These are phyloP conservation scores for Mareca penelope DNA, from an alignment of 2,797 vertebrate species.

Conservation along the genomic window DNA sequence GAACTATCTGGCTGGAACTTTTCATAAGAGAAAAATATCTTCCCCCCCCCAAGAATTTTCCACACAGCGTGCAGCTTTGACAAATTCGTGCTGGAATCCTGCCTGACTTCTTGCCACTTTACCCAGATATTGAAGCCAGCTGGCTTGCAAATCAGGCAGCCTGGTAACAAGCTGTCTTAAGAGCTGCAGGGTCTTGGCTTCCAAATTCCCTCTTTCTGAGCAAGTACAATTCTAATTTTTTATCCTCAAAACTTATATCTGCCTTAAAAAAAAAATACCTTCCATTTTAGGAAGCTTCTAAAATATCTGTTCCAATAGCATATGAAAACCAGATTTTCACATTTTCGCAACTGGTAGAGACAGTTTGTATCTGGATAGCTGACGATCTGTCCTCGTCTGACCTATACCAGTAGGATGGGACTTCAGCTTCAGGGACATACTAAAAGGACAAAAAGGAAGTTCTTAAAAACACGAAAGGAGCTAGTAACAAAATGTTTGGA, in stretches of 20 bases:
- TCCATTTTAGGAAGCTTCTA: conserved; percentile 30
- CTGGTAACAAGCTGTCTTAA: conserved; percentile 6
- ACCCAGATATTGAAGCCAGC: conserved; percentile 35
- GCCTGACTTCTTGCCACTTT: conserved; percentile 21
- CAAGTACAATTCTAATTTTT: not conserved
- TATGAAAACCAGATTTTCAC: conserved; percentile 38
- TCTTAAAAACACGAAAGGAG: not conserved
- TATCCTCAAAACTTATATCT: conserved; percentile 18
- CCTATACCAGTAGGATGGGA: not conserved
- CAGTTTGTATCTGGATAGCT: not conserved
- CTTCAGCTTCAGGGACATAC: not conserved
- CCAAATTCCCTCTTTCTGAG: conserved; percentile 13
- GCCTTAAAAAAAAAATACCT: not conserved
- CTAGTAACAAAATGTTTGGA: not conserved
- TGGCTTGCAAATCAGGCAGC: conserved; percentile 37
- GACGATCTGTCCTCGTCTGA: conserved; percentile 14
- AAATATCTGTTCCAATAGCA: conserved; percentile 50
- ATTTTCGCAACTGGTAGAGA: not conserved
- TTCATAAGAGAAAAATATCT: not conserved
- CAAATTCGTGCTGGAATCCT: conserved; percentile 7
- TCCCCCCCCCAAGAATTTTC: not conserved
- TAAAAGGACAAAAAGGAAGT: not conserved
- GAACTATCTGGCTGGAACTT: not conserved
- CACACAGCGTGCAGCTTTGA: not conserved
- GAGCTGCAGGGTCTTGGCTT: not conserved